Evolutionary conservation across 2,113 vertebrate species (phyloP), one percentile per base, ranked within the genome.

Genomic region (Sapajus apella): DNA sequence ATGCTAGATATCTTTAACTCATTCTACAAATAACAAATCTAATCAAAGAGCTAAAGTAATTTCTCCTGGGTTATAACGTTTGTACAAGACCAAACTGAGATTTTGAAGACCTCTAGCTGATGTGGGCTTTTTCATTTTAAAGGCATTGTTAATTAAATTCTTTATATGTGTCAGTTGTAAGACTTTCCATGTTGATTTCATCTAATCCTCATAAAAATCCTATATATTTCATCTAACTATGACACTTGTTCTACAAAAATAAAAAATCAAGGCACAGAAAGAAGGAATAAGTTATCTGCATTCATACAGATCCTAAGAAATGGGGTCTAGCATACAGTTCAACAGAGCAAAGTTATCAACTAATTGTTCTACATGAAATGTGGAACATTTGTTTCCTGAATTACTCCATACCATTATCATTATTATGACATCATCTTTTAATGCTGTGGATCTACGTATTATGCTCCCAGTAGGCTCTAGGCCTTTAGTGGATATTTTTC

Each of bases 281-380:
- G 2, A 14, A 21, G 77, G 61, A 40, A 9, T 56, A 72, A 64
- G 1, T 61, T 37, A n/a, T 68, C 17, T 3, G 32, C 12, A 58
- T 43, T 73, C 45, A 52, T 7, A 50, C 32, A 82, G 50, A 10
- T 47, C 4, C n/a, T 73, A 21, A 94, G 35, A 40, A 77, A 55
- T n/a, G 10, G 35, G 40, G 8, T 86, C 40, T 89, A 27, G 47
- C n/a, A 25, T 7, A 8, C 61, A 52, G 37, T 76, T 43, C 52
- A 91, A 30, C 6, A 13, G 5, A 55, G 25, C 47, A 87, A 87
- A 94, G 12, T 40, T 72, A 16, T 45, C 58, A 91, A 77, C 35
- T 66, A 7, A 85, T 88, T 91, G 82, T 96, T 96, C 81, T 81
- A 23, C n/a, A 21, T 61, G 58, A 94, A 92, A 93, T 13, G 11